These are phyloP conservation scores for Capitella teleta DNA, from an alignment of 1,140 invertebrate species.

Conservation along the genomic window DNA sequence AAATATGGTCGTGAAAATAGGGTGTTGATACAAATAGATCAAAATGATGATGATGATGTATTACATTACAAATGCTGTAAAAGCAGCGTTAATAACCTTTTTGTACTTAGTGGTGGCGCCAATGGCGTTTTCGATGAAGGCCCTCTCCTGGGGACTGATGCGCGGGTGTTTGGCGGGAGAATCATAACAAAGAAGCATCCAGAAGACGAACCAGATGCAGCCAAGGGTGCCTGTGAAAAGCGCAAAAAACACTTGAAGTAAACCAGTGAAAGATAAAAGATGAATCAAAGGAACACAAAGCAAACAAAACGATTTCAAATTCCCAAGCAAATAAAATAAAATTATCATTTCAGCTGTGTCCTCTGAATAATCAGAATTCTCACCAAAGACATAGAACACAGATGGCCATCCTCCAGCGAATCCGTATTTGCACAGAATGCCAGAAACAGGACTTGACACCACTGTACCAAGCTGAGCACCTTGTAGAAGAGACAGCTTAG, in stretches of 20 bases:
- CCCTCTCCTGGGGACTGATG: conserved; percentile 18
- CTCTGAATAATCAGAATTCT: conserved; percentile 14
- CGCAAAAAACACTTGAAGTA: neutral
- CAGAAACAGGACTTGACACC: conserved; percentile 22
- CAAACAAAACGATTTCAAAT: neutral
- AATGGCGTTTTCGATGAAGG: conserved; percentile 21
- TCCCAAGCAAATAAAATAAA: neutral
- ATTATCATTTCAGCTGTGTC: neutral
- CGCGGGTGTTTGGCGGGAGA: conserved; percentile 22
- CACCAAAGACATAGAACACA: conserved; percentile 78
- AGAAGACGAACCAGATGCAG: conserved; percentile 22
- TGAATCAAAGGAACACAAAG: neutral
- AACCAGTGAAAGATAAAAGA: neutral
- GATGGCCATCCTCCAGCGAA: conserved; percentile 57
- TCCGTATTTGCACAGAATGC: conserved; percentile 26
- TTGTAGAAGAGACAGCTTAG: neutral
- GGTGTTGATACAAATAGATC: too few species aligned
- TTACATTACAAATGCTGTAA: too few species aligned
- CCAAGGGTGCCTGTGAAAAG: conserved; percentile 20
- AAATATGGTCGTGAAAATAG: too few species aligned
- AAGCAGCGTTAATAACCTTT: too few species aligned
- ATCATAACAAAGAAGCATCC: conserved; percentile 21
- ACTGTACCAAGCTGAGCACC: conserved; percentile 27
- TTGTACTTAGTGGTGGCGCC: too few species aligned
- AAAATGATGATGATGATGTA: too few species aligned